Evolutionary conservation across 2,888 invertebrate species (phyloP), one percentile per base, ranked within the genome.

Genomic region (Pseudolycoriella hygida): DNA sequence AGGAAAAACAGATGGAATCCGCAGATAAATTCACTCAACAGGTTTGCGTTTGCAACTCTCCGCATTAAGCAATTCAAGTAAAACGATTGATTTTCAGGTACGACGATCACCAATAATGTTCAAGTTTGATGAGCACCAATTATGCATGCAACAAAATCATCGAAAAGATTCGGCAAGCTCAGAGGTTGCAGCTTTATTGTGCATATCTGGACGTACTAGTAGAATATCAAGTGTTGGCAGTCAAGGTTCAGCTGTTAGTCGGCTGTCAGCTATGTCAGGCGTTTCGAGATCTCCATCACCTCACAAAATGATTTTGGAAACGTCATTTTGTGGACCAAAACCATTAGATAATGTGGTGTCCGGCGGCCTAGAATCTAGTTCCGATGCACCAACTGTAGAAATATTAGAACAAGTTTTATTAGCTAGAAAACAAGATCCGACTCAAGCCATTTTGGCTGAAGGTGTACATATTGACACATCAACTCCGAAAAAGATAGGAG

Each of bases 291-390:
- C 82, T 25, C 87, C 89, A 2, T 88, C 88, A 12, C 89, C 89
- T n/a, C 88, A 89, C 67, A 83, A 82, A 62, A 86, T 87, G 77
- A 69, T 88, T 46, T 69, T 89, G 47, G 89, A 89, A 66, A 90
- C 89, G 1, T 88, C 88, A 0, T 90, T 90, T 61, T 89, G 88
- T 62, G 89, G 89, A 1, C 81, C 79, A 43, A 86, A 85, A 57
- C 81, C 85, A 1, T 66, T 75, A 48, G 59, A 74, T 64, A 42
- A 68, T 68, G 53, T 65, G 59, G 64, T 65, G 2, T 72, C 68
- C 42, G 72, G 63, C 3, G 68, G 66, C 38, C 67, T 66, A 49
- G 67, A 66, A 49, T 64, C 66, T 41, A 58, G 66, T 17, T 64
- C 67, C 18, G 69, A 69, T 50, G 64, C 68, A 15, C 67, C 66